Conservation (phyloP, 2,113 vertebrate species). For the Pachypanchax playfairii region DNA sequence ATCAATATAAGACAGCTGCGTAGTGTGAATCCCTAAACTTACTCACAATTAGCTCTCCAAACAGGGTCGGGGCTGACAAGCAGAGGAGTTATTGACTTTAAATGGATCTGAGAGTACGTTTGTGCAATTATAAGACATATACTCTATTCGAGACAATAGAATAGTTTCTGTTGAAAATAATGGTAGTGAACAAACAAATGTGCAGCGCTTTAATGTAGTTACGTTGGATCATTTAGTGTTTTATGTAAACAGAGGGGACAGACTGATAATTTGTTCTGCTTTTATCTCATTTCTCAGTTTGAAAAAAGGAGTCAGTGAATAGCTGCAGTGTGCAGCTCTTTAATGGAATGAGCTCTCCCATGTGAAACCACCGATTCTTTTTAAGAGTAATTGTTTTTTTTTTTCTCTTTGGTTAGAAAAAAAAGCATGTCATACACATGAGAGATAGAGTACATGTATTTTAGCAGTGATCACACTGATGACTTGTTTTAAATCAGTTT, state of each 20-base stretch:
- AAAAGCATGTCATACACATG: background rate
- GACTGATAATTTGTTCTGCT: constrained; percentile 6
- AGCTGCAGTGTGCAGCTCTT: constrained; percentile 3
- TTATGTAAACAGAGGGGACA: constrained; percentile 31
- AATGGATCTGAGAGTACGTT: constrained; percentile 7
- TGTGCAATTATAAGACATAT: background rate
- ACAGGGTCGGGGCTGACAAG: background rate
- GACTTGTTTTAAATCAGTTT: constrained; percentile 1
- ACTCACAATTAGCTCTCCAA: constrained; percentile 26
- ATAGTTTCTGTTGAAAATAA: constrained; percentile 4
- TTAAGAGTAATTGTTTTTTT: background rate
- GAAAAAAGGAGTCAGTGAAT: constrained; percentile 29
- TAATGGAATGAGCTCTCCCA: background rate
- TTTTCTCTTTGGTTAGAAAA: background rate
- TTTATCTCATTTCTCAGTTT: constrained; percentile 19
- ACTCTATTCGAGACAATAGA: background rate
- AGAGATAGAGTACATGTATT: background rate
- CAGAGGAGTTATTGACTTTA: constrained; percentile 8
- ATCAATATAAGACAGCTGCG: constrained; percentile 41
- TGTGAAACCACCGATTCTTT: constrained; percentile 10
- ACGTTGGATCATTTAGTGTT: constrained; percentile 22
- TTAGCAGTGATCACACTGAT: background rate
- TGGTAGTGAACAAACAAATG: constrained; percentile 4
- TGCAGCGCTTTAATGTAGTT: background rate
- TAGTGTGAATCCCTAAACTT: constrained; percentile 9